Base-by-base conservation (phyloP, 2,797 vertebrate genomes). In the Crenichthys baileyi region DNA sequence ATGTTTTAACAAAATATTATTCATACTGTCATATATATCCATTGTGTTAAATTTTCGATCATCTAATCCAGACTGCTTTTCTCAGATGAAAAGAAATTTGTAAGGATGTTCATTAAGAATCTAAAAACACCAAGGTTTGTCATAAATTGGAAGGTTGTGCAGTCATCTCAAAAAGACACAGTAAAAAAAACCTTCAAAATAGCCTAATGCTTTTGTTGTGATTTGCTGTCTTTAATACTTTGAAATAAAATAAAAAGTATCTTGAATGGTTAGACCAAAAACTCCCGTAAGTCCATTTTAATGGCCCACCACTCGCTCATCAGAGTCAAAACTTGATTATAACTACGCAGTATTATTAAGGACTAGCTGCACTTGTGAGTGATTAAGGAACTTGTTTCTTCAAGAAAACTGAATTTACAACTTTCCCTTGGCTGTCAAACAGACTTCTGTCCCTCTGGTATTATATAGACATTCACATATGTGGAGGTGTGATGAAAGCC, bases 281-380 rank as follows among this genome's bases (percentile, higher is more conserved):
- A 91, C 88, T 89, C 92, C 90, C 83, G 88, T 87, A 86, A 90
- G 87, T 86, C 83, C 75, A 79, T 93, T 93, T 93, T 90, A 91
- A 92, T 90, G 78, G 88, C 86, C 84, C 85, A 83, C 77, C 67
- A 81, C 83, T 86, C 70, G 77, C 81, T 85, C 85, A 90, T 91
- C 88, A 87, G 81, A 85, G 87, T 82, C 89, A 85, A 83, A 87
- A 79, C 81, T 81, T 91, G 83, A 93, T 89, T 87, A 90, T 46
- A 70, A 70, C 46, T 70, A 70, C 15, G 41, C 67, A n/a, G 86
- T 91, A 88, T 91, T 91, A 91, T 93, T 89, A 92, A 88, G 79
- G 92, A 92, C 88, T 89, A 93, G 85, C 87, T 83, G 87, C 18
- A 76, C 87, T 58, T 50, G 81, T 78, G 76, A 84, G 78, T 83